Percentiles rank a stretch among this genome's conserved stretches.
These are phyloP conservation scores for Talpa occidentalis DNA, from an alignment of 2,113 vertebrate species.

Conservation along the genomic window DNA sequence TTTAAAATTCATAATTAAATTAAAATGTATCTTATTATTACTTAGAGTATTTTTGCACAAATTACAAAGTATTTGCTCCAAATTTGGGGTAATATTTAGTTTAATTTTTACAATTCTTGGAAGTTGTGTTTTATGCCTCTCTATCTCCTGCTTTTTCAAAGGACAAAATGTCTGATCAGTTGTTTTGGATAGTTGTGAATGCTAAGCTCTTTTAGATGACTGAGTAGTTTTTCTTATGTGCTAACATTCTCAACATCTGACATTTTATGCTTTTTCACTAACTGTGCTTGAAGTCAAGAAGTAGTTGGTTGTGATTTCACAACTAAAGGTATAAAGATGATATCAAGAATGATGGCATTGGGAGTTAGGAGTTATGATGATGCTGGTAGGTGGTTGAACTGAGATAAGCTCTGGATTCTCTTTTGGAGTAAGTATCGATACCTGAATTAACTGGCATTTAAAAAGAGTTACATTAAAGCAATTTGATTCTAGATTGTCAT, in stretches of 20 bases:
- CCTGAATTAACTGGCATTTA: not conserved
- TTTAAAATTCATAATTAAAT: not conserved
- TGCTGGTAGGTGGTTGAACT: not conserved
- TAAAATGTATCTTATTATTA: constrained; percentile 4
- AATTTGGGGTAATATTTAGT: not conserved
- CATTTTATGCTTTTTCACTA: not conserved
- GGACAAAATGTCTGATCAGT: not conserved
- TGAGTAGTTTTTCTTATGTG: constrained; percentile 30
- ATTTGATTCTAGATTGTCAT: not conserved
- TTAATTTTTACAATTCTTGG: constrained; percentile 40
- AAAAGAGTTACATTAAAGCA: not conserved
- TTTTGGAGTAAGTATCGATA: not conserved
- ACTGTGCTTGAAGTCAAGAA: not conserved
- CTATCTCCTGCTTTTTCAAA: not conserved
- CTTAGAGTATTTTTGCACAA: not conserved
- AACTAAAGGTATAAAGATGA: not conserved
- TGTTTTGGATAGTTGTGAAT: not conserved
- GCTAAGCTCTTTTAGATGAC: constrained; percentile 27
- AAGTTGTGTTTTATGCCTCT: constrained; percentile 3
- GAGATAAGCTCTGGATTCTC: not conserved
- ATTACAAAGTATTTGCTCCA: not conserved
- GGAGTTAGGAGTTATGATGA: not conserved
- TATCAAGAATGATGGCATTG: not conserved
- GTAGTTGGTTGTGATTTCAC: not conserved
- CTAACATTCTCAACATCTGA: not conserved